Base-by-base conservation (phyloP, 2,888 invertebrate genomes). In the Luperina nickerlii region DNA sequence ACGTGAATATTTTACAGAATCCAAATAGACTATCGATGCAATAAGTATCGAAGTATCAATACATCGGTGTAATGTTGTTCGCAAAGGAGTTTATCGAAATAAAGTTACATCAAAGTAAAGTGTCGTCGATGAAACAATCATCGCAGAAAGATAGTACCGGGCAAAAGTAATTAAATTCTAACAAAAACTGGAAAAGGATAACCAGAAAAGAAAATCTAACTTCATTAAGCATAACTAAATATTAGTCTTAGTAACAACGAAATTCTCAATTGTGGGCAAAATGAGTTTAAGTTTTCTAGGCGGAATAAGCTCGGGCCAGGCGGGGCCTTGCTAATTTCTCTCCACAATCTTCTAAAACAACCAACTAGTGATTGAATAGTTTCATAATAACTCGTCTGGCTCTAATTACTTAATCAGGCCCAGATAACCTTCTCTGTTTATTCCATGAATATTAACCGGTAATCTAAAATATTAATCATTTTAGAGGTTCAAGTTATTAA, bases 381-480 rank as follows among this genome's bases (percentile, higher is more conserved):
- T 84, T 73, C 66, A 45, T 76, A 76, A 83, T 83, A 73, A 86
- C 62, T 67, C 48, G 69, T 45, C 69, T 79, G 60, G 73, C 20
- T 77, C 57, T 86, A 86, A 82, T 86, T 86, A 70, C 66, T 81
- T 63, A 72, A 72, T 68, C 42, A 68, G 67, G 32, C 48, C 48
- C 42, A 71, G 72, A 74, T 74, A 60, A 57, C 38, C 62, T 68
- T 68, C 27, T n/a, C 18, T 11, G 20, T 66, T 57, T 42, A 54
- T 78, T 66, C n/a, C 27, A 48, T 38, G 45, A 71, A 78, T 62
- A 78, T 84, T 66, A 54, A 45, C 51, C 38, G 13, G 11, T 45
- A 78, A 67, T 71, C 62, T 63, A 18, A 11, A 71, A 20, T 20
- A 62, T 63, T 7, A 71, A 42, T 71, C 1, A 71, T 63, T 42